These are phyloP conservation scores for Hydrotaea cyrtoneurina DNA, from an alignment of 2,888 invertebrate species.

Conservation along the genomic window DNA sequence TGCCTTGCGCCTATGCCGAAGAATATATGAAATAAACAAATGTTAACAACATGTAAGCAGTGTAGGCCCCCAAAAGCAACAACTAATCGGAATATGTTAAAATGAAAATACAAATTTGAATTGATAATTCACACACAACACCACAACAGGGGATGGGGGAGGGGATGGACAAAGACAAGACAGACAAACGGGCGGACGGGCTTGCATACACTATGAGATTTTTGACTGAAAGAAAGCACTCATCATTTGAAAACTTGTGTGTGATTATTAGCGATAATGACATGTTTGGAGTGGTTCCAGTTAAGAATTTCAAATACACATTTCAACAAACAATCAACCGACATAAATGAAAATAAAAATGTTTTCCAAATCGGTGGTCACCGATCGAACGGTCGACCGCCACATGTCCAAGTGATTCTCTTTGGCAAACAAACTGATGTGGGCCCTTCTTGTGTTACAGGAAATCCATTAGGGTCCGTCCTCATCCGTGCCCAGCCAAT, in stretches of 20 bases:
- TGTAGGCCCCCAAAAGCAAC: slow-evolving; percentile 4
- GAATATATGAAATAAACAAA: neutral
- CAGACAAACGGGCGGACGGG: neutral
- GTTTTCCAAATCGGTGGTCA: too few species aligned
- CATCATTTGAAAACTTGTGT: slow-evolving; percentile 7
- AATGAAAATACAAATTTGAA: slow-evolving; percentile 43
- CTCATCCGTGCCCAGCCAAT: neutral
- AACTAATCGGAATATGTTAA: slow-evolving; percentile 31
- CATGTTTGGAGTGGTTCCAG: slow-evolving; percentile 28
- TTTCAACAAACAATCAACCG: neutral
- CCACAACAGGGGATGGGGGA: too few species aligned
- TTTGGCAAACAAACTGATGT: neutral
- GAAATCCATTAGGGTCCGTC: slow-evolving; percentile 23
- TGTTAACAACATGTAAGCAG: neutral
- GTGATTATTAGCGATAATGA: slow-evolving; percentile 50
- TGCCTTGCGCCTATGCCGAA: neutral
- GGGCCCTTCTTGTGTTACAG: slow-evolving; percentile 18
- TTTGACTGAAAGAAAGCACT: neutral
- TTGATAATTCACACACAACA: slow-evolving; percentile 35
- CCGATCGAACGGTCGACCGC: too few species aligned
- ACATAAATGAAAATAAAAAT: neutral
- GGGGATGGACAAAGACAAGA: neutral
- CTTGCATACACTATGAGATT: neutral
- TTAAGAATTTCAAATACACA: slow-evolving; percentile 24
- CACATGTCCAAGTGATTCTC: too few species aligned